Evolutionary conservation across 2,113 vertebrate species (phyloP), one percentile per base, ranked within the genome.

Genomic region (Pontoporia blainvillei): DNA sequence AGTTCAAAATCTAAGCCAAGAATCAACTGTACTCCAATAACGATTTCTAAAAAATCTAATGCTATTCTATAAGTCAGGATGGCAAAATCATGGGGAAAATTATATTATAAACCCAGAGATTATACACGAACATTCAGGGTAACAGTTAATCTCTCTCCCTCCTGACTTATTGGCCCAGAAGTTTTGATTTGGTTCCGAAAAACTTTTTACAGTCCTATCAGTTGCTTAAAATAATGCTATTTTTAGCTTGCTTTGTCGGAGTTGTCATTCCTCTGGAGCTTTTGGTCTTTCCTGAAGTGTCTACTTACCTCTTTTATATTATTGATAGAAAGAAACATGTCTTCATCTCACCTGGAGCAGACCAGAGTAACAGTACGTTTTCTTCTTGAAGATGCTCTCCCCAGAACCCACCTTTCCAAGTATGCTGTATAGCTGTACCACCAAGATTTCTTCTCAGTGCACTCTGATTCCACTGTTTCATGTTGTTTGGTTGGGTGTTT

Each of bases 181-280:
- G 17, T 81, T 85, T 84, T 93, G 69, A 90, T 23, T 39, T 94
- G 15, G 14, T 81, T 95, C 83, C 69, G 31, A 91, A 94, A 86
- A 20, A 59, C 23, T 61, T 71, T 91, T 94, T 90, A 86, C 46
- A 61, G n/a, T 84, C 76, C 27, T 21, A 62, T 88, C 14, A 71
- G 10, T 96, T 87, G 31, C 59, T 86, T 86, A 59, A 64, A 76
- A 73, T 52, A 75, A 87, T 59, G 52, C 72, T 86, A 52, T 79
- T 46, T 79, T 72, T 54, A 54, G n/a, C 83, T 86, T 86, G 15
- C 84, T 78, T 83, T 46, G 4, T 86, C 27, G 9, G 10, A 81
- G 12, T 41, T 69, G n/a, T 83, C 73, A 46, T 86, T 71, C 7
- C 52, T 8, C 9, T 59, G 79, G 54, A 90, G 23, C 49, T 90